phyloP scores from a whole-genome alignment of 1,140 invertebrate species.

The Drosophila insularis region DNA sequence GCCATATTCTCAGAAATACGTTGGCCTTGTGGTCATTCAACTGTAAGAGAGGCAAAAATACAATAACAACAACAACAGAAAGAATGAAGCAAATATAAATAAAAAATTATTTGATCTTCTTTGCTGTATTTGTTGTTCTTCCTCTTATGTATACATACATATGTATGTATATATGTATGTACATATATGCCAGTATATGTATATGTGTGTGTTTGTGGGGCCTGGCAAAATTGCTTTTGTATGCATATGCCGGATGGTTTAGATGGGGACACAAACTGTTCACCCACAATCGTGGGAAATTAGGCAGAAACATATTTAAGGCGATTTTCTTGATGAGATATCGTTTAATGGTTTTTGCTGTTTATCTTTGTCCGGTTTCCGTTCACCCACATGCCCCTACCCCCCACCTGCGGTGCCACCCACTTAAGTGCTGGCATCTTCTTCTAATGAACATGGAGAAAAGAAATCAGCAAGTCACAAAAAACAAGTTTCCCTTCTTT shows the following conservation, averaged over 20 bases:
- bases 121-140: slow-evolving; percentile 30
- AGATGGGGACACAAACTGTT: slow-evolving; percentile 23
- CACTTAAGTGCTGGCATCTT: slow-evolving; percentile 11
- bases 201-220: not conserved
- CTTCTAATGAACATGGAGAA: slow-evolving; percentile 15
- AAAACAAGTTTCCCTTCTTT: slow-evolving; percentile 9
- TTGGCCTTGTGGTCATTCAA: slow-evolving; percentile 66
- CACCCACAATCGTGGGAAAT: slow-evolving; percentile 57
- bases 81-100: slow-evolving; percentile 38
- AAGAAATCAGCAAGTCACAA: slow-evolving; percentile 11
- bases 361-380: slow-evolving; percentile 49
- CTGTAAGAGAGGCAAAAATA: slow-evolving; percentile 47
- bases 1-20: slow-evolving; percentile 9
- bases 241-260: slow-evolving; percentile 54
- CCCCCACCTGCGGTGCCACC: not conserved
- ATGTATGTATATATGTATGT: not conserved
- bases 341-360: slow-evolving; percentile 61
- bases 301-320: slow-evolving; percentile 76
- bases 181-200: not conserved
- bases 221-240: slow-evolving; percentile 53
- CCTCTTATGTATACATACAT: slow-evolving; percentile 9
- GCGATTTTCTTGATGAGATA: slow-evolving; percentile 69
- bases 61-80: slow-evolving; percentile 44
- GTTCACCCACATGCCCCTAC: slow-evolving; percentile 12
- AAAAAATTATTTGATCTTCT: slow-evolving; percentile 66